Conservation (phyloP, 2,888 invertebrate genomes). For the Rutpela maculata region DNA sequence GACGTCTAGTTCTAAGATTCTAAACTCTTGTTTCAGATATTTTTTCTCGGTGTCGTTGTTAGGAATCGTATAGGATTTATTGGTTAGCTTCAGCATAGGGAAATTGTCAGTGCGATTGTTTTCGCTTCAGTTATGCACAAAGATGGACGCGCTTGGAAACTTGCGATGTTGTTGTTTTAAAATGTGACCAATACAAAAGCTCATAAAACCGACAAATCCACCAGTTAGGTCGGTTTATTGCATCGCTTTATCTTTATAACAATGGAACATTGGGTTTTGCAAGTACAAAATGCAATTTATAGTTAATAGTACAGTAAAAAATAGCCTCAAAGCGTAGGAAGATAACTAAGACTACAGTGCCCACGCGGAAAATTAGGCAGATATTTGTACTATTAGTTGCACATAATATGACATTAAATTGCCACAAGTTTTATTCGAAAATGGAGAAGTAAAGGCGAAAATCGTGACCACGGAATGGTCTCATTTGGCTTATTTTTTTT, state of each 20-base stretch:
- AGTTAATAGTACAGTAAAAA: neutral
- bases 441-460: no score
- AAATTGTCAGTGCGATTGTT: conserved; percentile 29
- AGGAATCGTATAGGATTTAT: conserved; percentile 26
- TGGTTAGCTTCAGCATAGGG: neutral
- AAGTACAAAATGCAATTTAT: neutral
- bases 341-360: no score
- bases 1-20: conserved; percentile 47
- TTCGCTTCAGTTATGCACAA: conserved; percentile 20
- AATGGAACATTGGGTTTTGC: conserved; percentile 4
- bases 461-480: no score
- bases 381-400: no score
- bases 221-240: conserved; percentile 31
- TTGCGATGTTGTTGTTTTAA: conserved; percentile 12
- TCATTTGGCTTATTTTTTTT: no score
- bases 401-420: no score
- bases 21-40: conserved; percentile 40
- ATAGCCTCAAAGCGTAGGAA: no score
- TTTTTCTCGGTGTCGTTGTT: conserved; percentile 33
- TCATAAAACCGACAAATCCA: conserved; percentile 35
- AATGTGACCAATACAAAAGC: conserved; percentile 19
- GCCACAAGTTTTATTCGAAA: no score
- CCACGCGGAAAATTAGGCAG: no score
- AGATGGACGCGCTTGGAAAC: neutral
- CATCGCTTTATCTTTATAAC: conserved; percentile 10